phyloP scores from a whole-genome alignment of 2,113 vertebrate genomes.

The Bambusicola thoracicus region DNA sequence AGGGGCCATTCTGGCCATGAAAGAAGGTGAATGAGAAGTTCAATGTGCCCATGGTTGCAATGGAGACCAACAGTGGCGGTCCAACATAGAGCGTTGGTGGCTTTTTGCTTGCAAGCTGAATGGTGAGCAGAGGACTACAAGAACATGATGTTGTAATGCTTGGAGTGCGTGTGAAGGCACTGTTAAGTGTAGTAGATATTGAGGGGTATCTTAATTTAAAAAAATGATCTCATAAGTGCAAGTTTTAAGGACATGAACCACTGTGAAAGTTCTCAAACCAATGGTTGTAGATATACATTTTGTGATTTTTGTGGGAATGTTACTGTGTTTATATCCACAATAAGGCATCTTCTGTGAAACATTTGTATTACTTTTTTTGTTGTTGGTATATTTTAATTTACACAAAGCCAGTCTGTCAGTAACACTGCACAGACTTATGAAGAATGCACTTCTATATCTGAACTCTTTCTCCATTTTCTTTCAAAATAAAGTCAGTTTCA shows the following conservation, averaged over 20 bases:
- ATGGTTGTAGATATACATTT: neutral
- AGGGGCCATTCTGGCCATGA: neutral
- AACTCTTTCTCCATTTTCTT: neutral
- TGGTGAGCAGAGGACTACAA: neutral
- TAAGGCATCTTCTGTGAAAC: neutral
- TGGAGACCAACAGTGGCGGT: neutral
- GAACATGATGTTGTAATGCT: neutral
- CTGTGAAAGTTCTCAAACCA: neutral
- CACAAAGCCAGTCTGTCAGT: neutral
- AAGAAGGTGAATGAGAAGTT: neutral
- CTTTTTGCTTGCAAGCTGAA: neutral
- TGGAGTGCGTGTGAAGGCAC: accelerated
- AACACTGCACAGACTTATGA: neutral
- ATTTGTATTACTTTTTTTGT: neutral
- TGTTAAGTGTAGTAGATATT: neutral
- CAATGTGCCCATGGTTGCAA: neutral
- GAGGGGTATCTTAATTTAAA: neutral
- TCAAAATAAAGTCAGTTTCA: neutral
- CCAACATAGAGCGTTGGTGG: neutral
- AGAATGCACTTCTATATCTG: neutral
- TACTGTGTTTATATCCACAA: neutral
- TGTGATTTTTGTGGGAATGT: neutral
- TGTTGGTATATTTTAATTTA: neutral
- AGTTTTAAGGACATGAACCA: neutral
- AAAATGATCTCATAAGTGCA: neutral